Percentiles rank a stretch among this genome's conserved stretches.
Evolutionary conservation across 1,140 invertebrate species (phyloP).

Genomic region (Portunus trituberculatus): DNA sequence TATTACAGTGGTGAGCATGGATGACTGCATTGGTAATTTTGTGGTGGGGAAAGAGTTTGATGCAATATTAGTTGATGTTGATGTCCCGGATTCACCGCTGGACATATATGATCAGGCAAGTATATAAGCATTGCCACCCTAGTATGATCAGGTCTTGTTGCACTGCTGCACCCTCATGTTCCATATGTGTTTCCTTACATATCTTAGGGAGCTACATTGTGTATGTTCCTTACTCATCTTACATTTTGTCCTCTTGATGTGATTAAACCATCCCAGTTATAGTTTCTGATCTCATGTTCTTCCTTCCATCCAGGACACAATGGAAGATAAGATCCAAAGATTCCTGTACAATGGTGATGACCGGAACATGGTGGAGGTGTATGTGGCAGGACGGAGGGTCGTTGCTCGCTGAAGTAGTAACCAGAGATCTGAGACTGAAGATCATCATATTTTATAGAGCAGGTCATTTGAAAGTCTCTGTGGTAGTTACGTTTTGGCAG

Average conservation of each 20-base stretch:
- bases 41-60: conserved; percentile 91
- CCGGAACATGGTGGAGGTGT: conserved; percentile 89
- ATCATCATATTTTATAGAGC: neutral
- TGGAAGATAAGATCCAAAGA: conserved; percentile 87
- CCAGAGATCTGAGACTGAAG: neutral
- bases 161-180: too few relatives aligned
- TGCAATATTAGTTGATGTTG: conserved; percentile 85
- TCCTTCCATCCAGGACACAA: conserved; percentile 79
- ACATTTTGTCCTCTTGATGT: too few relatives aligned
- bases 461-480: neutral
- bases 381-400: conserved; percentile 84
- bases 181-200: too few relatives aligned
- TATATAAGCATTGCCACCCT: neutral
- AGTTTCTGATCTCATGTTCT: neutral
- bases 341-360: conserved; percentile 92
- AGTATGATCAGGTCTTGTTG: too few relatives aligned
- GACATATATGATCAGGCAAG: conserved; percentile 77
- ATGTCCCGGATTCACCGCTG: conserved; percentile 78
- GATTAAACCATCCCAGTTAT: too few relatives aligned
- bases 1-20: conserved; percentile 86
- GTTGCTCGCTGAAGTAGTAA: neutral
- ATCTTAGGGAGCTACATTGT: too few relatives aligned
- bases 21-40: conserved; percentile 89
- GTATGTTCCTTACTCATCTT: too few relatives aligned
- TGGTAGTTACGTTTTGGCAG: neutral